Percentiles rank a stretch among this genome's conserved stretches.
Evolutionary conservation across 2,113 vertebrate species (phyloP).

Genomic region (Dermatemys mawii): DNA sequence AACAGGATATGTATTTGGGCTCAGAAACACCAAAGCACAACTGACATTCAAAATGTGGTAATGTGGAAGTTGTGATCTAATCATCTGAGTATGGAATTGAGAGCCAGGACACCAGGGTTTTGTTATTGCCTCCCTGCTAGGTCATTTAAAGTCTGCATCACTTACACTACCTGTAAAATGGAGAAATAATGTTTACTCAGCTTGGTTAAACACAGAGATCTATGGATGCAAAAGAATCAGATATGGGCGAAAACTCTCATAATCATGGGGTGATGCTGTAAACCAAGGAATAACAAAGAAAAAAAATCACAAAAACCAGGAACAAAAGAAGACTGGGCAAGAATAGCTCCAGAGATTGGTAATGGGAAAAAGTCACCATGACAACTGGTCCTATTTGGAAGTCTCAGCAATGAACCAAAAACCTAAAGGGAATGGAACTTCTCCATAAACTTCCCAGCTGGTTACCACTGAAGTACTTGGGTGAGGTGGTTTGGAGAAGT

Average conservation of each 20-base stretch:
- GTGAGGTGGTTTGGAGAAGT: neutral
- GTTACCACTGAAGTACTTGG: neutral
- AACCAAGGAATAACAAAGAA: neutral
- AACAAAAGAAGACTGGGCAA: neutral
- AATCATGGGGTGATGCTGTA: neutral
- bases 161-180: neutral
- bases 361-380: neutral
- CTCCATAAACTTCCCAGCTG: neutral
- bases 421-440: neutral
- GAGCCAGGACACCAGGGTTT: neutral
- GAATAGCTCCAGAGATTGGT: neutral
- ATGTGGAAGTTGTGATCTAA: neutral
- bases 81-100: neutral
- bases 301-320: neutral
- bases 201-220: neutral
- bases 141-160: neutral
- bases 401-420: neutral
- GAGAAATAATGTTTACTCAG: neutral
- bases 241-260: neutral
- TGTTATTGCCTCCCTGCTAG: neutral
- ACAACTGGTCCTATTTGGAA: neutral
- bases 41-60: neutral
- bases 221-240: neutral
- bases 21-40: neutral
- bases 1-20: neutral